These are phyloP conservation scores for Lutjanus campechanus DNA, from an alignment of 2,797 vertebrate genomes.

Conservation along the genomic window DNA sequence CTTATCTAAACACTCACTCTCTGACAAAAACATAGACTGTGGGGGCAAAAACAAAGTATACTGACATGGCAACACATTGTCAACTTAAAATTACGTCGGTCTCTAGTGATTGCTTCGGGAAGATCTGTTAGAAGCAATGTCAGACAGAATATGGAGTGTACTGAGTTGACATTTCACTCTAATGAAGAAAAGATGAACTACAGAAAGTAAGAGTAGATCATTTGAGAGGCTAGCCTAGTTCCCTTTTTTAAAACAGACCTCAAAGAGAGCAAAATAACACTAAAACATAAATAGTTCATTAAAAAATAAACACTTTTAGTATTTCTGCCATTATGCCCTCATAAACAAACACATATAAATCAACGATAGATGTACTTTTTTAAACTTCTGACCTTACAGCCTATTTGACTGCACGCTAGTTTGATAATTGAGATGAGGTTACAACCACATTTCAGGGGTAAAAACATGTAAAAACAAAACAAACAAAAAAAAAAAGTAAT, in stretches of 20 bases:
- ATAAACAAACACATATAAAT: neutral
- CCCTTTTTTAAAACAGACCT: neutral
- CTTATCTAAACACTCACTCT: too few relatives aligned
- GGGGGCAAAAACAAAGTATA: too few relatives aligned
- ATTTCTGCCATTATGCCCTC: neutral
- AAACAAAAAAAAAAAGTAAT: neutral
- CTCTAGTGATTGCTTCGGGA: too few relatives aligned
- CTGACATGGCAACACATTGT: too few relatives aligned
- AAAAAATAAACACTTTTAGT: neutral
- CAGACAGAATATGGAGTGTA: too few relatives aligned
- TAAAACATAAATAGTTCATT: neutral
- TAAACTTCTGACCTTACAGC: neutral
- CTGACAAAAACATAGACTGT: too few relatives aligned
- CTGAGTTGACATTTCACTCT: too few relatives aligned
- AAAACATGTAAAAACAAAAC: too few relatives aligned
- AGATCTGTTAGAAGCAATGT: too few relatives aligned
- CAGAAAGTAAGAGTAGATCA: neutral
- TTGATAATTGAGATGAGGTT: neutral
- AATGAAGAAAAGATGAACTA: neutral
- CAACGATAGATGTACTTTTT: neutral
- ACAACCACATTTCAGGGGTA: neutral
- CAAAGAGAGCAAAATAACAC: neutral
- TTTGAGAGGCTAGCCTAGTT: neutral
- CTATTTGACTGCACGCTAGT: neutral
- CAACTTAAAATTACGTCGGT: too few relatives aligned